These are phyloP conservation scores for Mylabris phalerata DNA, from an alignment of 1,140 invertebrate genomes.

Conservation along the genomic window DNA sequence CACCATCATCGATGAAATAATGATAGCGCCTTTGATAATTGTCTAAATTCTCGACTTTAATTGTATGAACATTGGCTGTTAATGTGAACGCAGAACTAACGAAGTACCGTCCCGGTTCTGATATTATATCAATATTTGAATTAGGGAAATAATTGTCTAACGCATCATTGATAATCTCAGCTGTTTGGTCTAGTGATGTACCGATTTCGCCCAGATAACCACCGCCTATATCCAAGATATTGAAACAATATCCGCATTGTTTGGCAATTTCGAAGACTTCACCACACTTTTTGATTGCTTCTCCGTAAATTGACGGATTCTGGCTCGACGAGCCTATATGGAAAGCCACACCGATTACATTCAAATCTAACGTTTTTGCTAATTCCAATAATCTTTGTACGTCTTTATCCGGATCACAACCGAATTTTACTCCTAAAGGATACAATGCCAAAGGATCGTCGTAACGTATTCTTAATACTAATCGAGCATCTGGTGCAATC, in stretches of 20 bases:
- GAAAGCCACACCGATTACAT: slow-evolving; percentile 82
- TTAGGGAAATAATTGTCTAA: slow-evolving; percentile 78
- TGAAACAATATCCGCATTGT: slow-evolving; percentile 63
- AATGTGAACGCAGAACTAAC: slow-evolving; percentile 91
- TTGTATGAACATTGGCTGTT: slow-evolving; percentile 73
- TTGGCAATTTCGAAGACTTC: slow-evolving; percentile 64
- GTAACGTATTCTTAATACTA: slow-evolving; percentile 88
- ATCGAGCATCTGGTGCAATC: slow-evolving; percentile 72
- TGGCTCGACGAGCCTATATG: slow-evolving; percentile 83
- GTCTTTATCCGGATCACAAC: slow-evolving; percentile 75
- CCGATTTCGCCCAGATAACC: slow-evolving; percentile 75
- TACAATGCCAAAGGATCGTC: slow-evolving; percentile 84
- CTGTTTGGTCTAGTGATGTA: slow-evolving; percentile 62
- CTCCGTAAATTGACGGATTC: slow-evolving; percentile 65
- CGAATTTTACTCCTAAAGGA: slow-evolving; percentile 92
- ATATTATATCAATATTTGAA: slow-evolving; percentile 74
- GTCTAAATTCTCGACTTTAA: slow-evolving; percentile 45
- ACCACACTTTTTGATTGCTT: slow-evolving; percentile 62
- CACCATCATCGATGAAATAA: slow-evolving; percentile 98
- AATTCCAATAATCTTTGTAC: slow-evolving; percentile 70
- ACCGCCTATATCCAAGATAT: slow-evolving; percentile 76
- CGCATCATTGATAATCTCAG: slow-evolving; percentile 67
- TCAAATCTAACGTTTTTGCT: slow-evolving; percentile 62
- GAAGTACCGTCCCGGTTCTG: slow-evolving; percentile 93
- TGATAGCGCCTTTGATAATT: slow-evolving; percentile 49